A percentile compares a stretch with the other conserved stretches of the same genome.
Evolutionary conservation across 2,888 invertebrate species (phyloP).

Genomic region (Acleris emargana): DNA sequence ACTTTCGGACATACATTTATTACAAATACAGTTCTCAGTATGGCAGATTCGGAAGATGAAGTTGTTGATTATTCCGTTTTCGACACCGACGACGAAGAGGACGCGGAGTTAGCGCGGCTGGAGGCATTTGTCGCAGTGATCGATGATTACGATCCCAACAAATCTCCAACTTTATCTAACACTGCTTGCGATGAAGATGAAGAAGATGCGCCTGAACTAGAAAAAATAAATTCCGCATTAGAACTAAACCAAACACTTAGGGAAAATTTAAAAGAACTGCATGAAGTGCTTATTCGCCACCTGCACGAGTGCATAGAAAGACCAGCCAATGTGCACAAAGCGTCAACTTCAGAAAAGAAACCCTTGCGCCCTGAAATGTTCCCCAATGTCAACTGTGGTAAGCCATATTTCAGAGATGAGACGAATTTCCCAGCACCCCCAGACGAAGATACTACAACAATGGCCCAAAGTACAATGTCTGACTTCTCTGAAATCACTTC

Average conservation of each 20-base stretch:
- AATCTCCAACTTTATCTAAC: constrained; percentile 35
- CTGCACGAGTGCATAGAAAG: constrained; percentile 64
- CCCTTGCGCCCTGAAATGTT: constrained; percentile 46
- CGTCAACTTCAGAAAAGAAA: constrained; percentile 39
- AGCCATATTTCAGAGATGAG: constrained; percentile 87
- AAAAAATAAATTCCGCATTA: constrained; percentile 57
- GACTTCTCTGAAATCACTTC: constrained; percentile 75
- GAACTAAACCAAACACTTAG: constrained; percentile 67
- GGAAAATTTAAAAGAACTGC: constrained; percentile 58
- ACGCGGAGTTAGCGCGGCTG: constrained; percentile 51
- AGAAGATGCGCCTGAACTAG: constrained; percentile 41
- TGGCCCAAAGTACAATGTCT: constrained; percentile 62
- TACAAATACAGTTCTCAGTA: background rate
- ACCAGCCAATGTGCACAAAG: constrained; percentile 47
- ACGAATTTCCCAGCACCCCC: constrained; percentile 78
- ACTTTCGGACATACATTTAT: too few relatives aligned
- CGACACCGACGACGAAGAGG: constrained; percentile 53
- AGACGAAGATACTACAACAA: constrained; percentile 83
- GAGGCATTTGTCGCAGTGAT: constrained; percentile 48
- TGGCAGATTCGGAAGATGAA: constrained; percentile 42
- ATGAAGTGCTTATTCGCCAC: constrained; percentile 54
- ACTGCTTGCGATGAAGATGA: constrained; percentile 14
- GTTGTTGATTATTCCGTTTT: constrained; percentile 31
- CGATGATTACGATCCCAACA: constrained; percentile 37
- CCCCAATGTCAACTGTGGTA: constrained; percentile 71